phyloP scores from a whole-genome alignment of 1,140 invertebrate genomes.

The Pogonomyrmex barbatus region DNA sequence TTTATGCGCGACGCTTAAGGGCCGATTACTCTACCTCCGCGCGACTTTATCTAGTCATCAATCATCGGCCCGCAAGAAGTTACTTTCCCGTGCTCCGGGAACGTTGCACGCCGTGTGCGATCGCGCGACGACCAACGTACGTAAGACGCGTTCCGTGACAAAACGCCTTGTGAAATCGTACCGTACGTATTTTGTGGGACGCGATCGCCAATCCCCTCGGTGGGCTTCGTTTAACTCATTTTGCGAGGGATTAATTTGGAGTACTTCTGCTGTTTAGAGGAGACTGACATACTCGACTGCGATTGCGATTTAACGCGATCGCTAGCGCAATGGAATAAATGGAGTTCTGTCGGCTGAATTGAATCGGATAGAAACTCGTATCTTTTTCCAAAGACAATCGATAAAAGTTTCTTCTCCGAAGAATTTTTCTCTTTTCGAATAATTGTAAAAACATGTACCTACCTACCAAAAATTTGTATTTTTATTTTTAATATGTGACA shows the following conservation, averaged over 20 bases:
- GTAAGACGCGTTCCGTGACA: conserved; percentile 6
- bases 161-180: conserved; percentile 34
- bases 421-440: not conserved
- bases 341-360: not conserved
- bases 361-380: not conserved
- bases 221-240: conserved; percentile 4
- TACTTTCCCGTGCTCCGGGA: not conserved
- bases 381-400: not conserved
- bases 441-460: not conserved
- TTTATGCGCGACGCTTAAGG: conserved; percentile 73
- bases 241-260: conserved; percentile 29
- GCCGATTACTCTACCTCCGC: conserved; percentile 72
- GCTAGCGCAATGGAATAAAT: not conserved
- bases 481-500: not conserved
- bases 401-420: not conserved
- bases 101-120: conserved; percentile 26
- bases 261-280: conserved; percentile 19
- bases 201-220: not conserved
- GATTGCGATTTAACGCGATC: not conserved
- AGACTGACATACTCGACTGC: conserved; percentile 2
- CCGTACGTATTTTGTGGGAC: conserved; percentile 36
- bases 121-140: not conserved
- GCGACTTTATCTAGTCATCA: conserved; percentile 72
- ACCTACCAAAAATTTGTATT: not conserved
- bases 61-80: conserved; percentile 62